Percentiles rank a stretch among this genome's conserved stretches.
phyloP scores from a whole-genome alignment of 2,113 vertebrate species.

The Chunga burmeisteri region DNA sequence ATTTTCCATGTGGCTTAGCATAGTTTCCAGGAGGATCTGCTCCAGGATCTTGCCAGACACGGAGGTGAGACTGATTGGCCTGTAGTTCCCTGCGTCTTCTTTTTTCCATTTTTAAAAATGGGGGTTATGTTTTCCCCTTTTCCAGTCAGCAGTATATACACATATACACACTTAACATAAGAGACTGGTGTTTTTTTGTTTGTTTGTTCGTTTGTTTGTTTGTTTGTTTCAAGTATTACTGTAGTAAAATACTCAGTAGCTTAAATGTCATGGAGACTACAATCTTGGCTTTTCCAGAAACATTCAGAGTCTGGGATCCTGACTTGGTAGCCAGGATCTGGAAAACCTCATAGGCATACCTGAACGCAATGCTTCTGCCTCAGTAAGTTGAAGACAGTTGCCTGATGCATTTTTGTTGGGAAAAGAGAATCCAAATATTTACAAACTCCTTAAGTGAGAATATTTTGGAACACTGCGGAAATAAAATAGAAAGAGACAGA shows the following conservation, averaged over 20 bases:
- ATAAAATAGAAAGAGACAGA: background rate
- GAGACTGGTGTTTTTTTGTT: no score
- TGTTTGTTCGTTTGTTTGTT: background rate
- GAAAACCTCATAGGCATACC: background rate
- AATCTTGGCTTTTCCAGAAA: background rate
- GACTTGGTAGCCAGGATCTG: background rate
- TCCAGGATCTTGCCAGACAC: no score
- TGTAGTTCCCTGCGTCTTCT: no score
- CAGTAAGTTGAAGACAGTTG: background rate
- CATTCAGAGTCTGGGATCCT: background rate
- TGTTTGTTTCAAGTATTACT: background rate
- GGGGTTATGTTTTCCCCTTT: no score
- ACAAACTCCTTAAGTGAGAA: background rate
- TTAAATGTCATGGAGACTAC: background rate
- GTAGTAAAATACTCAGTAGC: background rate
- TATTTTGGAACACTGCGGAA: background rate
- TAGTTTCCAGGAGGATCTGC: no score
- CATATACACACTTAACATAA: background rate
- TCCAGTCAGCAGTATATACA: no score
- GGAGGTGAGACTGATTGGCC: no score
- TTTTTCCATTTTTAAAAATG: no score
- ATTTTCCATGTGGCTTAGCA: no score
- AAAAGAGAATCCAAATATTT: background rate
- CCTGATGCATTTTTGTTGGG: background rate
- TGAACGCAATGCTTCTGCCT: accelerated